A percentile compares a stretch with the other conserved stretches of the same genome.
Conservation (phyloP, 2,113 vertebrate species). For the Bagarius yarrelli region DNA sequence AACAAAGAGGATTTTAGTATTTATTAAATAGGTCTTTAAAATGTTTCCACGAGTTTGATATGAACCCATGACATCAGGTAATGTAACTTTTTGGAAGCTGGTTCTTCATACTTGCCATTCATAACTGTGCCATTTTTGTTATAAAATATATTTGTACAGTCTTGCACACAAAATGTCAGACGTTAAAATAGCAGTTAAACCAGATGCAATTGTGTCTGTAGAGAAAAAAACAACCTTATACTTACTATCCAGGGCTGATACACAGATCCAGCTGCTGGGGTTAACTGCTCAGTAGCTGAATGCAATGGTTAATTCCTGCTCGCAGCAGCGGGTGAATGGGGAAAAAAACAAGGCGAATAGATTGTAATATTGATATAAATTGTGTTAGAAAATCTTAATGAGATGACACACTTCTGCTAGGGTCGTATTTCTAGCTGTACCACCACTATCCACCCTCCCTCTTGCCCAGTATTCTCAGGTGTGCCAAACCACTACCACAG, state of each 20-base stretch:
- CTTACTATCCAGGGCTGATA: too few relatives aligned
- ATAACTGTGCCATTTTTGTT: too few relatives aligned
- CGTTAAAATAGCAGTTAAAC: neutral
- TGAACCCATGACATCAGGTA: too few relatives aligned
- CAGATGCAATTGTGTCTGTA: neutral
- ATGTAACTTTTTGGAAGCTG: too few relatives aligned
- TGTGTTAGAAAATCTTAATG: neutral
- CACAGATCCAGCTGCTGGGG: neutral
- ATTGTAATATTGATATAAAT: neutral
- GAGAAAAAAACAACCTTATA: neutral
- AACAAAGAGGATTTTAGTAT: too few relatives aligned
- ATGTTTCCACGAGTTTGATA: too few relatives aligned
- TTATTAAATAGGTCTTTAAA: too few relatives aligned
- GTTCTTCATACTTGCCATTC: too few relatives aligned
- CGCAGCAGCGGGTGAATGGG: neutral
- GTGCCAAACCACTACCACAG: conserved; percentile 25
- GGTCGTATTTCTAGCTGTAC: neutral
- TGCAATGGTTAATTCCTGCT: conserved; percentile 16
- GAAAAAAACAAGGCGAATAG: neutral
- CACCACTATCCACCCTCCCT: neutral
- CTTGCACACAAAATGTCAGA: neutral
- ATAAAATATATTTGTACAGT: neutral
- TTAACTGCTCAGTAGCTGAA: conserved; percentile 9
- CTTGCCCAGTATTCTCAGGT: conserved; percentile 12
- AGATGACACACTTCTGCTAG: neutral